Evolutionary conservation across 2,888 invertebrate species (phyloP).

Genomic region (Apamea sordens): DNA sequence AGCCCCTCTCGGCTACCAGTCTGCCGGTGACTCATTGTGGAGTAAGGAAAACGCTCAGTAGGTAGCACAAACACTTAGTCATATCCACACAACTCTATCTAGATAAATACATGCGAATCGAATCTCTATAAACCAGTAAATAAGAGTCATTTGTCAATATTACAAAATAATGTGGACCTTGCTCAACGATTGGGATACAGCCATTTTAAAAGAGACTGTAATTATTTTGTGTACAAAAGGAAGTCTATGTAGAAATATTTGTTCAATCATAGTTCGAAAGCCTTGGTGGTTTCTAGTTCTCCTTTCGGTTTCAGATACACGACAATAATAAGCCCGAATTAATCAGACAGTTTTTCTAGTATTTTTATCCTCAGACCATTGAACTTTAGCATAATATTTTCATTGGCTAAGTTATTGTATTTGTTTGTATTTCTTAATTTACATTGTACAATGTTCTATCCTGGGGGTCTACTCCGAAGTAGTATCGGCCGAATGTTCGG

Average conservation of each 20-base stretch:
- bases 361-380: slow-evolving; percentile 8
- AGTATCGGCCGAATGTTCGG: no score
- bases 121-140: slow-evolving; percentile 3
- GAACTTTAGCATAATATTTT: not conserved
- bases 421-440: not conserved
- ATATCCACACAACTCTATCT: slow-evolving; percentile 37
- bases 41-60: slow-evolving; percentile 57
- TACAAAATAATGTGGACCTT: slow-evolving; percentile 28
- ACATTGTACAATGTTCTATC: not conserved
- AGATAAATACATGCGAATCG: slow-evolving; percentile 29
- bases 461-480: no score
- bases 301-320: not conserved
- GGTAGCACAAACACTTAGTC: slow-evolving; percentile 59
- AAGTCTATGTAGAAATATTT: slow-evolving; percentile 23
- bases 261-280: slow-evolving; percentile 31
- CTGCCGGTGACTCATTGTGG: slow-evolving; percentile 51
- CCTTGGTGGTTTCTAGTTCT: slow-evolving; percentile 20
- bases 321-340: not conserved
- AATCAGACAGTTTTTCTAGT: not conserved
- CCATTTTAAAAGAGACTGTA: slow-evolving; percentile 22
- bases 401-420: not conserved
- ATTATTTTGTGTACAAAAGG: slow-evolving; percentile 34
- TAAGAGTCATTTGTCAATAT: slow-evolving; percentile 24
- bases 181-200: slow-evolving; percentile 26
- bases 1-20: slow-evolving; percentile 31